Conservation (phyloP, 1,140 invertebrate genomes). For the Cyphomyrmex costatus region DNA sequence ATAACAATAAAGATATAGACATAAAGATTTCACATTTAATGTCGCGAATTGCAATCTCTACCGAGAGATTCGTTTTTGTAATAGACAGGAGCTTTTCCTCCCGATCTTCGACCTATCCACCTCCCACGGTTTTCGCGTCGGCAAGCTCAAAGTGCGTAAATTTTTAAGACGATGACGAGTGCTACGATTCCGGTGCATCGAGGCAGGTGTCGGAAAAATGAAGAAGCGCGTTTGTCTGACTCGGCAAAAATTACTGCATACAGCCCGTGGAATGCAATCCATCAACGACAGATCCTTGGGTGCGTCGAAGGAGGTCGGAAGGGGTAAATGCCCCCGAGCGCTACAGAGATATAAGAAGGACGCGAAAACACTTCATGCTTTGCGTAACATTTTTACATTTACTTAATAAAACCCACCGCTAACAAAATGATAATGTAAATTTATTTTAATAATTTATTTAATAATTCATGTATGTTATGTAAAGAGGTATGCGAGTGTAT, state of each 20-base stretch:
- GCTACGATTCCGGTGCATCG: slow-evolving; percentile 8
- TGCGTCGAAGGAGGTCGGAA: background rate
- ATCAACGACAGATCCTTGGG: slow-evolving; percentile 38
- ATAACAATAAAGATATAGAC: slow-evolving; percentile 15
- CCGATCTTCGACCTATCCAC: background rate
- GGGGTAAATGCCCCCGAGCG: background rate
- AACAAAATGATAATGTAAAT: background rate
- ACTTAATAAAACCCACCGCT: background rate
- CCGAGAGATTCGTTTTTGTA: slow-evolving; percentile 1
- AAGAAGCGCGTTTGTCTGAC: background rate
- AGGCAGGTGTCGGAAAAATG: slow-evolving; percentile 41
- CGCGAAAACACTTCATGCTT: background rate
- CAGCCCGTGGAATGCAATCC: slow-evolving; percentile 40
- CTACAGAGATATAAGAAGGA: background rate
- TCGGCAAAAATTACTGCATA: slow-evolving; percentile 34
- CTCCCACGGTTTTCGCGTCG: slow-evolving; percentile 41
- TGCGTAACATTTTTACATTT: background rate
- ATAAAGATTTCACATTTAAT: slow-evolving; percentile 55
- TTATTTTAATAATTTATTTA: background rate
- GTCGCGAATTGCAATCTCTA: slow-evolving; percentile 56
- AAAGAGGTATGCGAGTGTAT: background rate
- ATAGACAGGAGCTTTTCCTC: background rate
- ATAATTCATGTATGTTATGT: background rate
- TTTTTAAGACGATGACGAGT: slow-evolving; percentile 39
- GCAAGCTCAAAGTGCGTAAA: slow-evolving; percentile 53